Base-by-base conservation (phyloP, 2,113 vertebrate species). In the Pachypanchax playfairii region DNA sequence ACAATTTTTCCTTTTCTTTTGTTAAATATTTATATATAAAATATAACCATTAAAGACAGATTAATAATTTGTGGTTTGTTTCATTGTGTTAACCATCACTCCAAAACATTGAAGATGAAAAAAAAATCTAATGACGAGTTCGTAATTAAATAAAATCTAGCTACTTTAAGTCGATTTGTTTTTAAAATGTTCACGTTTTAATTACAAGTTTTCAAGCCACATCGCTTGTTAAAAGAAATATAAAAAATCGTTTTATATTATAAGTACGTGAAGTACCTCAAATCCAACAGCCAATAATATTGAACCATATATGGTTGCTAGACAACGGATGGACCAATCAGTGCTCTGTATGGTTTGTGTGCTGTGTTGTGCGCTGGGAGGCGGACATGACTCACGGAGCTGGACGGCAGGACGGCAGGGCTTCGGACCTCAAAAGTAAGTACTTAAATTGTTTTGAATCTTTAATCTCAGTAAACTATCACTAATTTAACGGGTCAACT, bases 251-350 rank as follows among this genome's bases (percentile, higher is more conserved):
- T 26, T 22, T 31, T 0, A 1, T 0, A 3, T 18, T 52, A 6
- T 13, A 7, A 44, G 31, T 35, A 1, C 14, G 24, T 41, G 1
- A 59, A 50, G 11, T 1, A 1, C 5, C 20, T 4, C 2, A 4
- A 7, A 35, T 11, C 12, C 36, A 49, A 3, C 22, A 63, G 39
- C 89, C 87, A 91, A 90, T 91, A 60, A 73, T 9, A 44, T 24
- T 26, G 18, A 65, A 61, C 57, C 65, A 47, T 79, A 63, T 35
- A 82, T 78, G 74, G 87, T 90, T 90, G 86, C 90, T 76, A 77
- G 73, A 79, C 88, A 85, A 87, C 90, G 49, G 38, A 2, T 35
- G 65, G 17, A 44, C 90, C 88, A 90, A 89, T 90, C 25, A 65
- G 63, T 54, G 17, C 5, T 44, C 52, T 59, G 83, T 33, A 86